A percentile compares a stretch with the other conserved stretches of the same genome.
phyloP scores from a whole-genome alignment of 2,797 vertebrate species.

The Gymnothorax reevesii region DNA sequence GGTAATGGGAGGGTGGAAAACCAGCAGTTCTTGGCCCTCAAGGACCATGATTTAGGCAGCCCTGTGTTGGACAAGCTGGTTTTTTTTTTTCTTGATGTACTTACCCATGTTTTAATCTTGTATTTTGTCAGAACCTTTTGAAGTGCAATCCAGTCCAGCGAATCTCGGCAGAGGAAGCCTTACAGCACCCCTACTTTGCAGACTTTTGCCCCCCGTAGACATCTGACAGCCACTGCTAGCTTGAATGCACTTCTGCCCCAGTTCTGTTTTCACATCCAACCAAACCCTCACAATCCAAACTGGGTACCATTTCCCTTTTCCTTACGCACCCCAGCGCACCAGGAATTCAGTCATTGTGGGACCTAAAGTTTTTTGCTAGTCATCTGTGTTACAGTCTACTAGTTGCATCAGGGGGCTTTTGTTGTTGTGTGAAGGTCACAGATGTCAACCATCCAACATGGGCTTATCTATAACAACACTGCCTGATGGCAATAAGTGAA shows the following conservation, averaged over 20 bases:
- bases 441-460: neutral
- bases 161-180: slow-evolving; percentile 87
- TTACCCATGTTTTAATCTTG: slow-evolving; percentile 24
- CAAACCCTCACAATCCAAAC: neutral
- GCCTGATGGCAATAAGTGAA: neutral
- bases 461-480: neutral
- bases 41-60: too few species aligned
- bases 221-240: slow-evolving; percentile 29
- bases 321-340: slow-evolving; percentile 38
- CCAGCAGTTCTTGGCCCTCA: too few species aligned
- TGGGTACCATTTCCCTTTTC: neutral
- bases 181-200: slow-evolving; percentile 86
- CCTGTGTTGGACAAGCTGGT: neutral
- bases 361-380: slow-evolving; percentile 49
- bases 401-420: slow-evolving; percentile 30
- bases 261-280: neutral
- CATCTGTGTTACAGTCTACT: slow-evolving; percentile 36
- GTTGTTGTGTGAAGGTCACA: neutral
- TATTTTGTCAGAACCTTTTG: slow-evolving; percentile 81
- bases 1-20: too few species aligned
- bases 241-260: slow-evolving; percentile 33
- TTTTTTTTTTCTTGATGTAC: neutral
- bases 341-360: slow-evolving; percentile 49
- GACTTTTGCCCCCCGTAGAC: slow-evolving; percentile 79
- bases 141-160: slow-evolving; percentile 90